Evolutionary conservation across 53 echinoderm and acorn worm species (phyloP), one percentile per base, ranked within the genome.

Genomic region (Patiria pectinifera): DNA sequence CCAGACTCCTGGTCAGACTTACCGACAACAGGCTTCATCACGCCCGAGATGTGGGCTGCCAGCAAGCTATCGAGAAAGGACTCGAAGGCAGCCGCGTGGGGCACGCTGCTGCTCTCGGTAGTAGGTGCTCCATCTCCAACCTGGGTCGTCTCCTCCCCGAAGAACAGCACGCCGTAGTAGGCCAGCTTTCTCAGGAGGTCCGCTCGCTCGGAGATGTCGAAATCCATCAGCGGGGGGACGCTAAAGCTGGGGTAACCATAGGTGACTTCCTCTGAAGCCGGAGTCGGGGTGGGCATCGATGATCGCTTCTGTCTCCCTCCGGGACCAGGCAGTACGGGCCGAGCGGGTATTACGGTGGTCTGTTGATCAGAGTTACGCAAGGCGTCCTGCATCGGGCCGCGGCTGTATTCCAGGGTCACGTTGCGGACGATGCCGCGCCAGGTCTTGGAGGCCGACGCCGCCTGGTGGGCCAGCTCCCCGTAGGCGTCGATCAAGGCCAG

Each of bases 111-210:
- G 35, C 35, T 46, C 58, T 83, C 60, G n/a, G n/a, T 26, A 12
- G 6, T 4, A 45, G 45, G 80, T 14, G 45, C 11, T 79, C 77
- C 80, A 1, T 79, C 18, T 8, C 3, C 10, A 15, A 4, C 19
- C 70, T 3, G 43, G 11, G 7, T 11, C 21, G 43, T 45, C 48
- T 79, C 47, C 6, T 45, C 19, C 14, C 0, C 9, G 62, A 84
- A 63, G 45, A 62, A 84, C 24, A 84, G 23, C 62, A 84, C 3
- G 13, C 62, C 84, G 66, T 63, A 84, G 84, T 84, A 66, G 84
- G 84, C 62, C 4, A 84, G 62, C 7, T 63, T 66, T 9, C 66
- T 11, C 62, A 84, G 84, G 8, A 84, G 84, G 4, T 23, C 35
- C 22, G 19, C 84, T 19, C 80, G 80, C 12, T 24, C 8, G 43